Evolutionary conservation across 2,888 invertebrate species (phyloP).

Genomic region (Synergus itoensis): DNA sequence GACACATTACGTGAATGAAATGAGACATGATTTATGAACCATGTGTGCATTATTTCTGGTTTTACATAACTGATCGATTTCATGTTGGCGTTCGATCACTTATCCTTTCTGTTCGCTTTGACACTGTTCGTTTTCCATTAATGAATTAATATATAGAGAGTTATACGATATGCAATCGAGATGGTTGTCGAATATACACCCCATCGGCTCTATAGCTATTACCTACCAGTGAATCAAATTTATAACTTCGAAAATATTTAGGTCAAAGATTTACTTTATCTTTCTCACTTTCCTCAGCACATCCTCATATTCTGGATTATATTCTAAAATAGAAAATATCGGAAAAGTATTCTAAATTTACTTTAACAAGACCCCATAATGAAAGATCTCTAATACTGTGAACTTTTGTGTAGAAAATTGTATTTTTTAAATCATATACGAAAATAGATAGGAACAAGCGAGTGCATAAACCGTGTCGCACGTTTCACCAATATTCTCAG

Average conservation of each 20-base stretch:
- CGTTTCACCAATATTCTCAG: slow-evolving; percentile 45
- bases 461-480: slow-evolving; percentile 40
- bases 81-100: neutral
- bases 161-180: neutral
- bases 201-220: neutral
- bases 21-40: neutral
- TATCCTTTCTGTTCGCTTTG: slow-evolving; percentile 7
- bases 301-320: neutral
- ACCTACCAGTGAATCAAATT: neutral
- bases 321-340: neutral
- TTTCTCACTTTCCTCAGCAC: neutral
- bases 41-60: neutral
- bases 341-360: neutral
- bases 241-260: neutral
- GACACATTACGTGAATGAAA: neutral
- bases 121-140: slow-evolving; percentile 6
- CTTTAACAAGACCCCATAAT: neutral
- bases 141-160: slow-evolving; percentile 1
- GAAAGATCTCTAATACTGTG: neutral
- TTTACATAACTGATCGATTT: slow-evolving; percentile 4
- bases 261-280: neutral
- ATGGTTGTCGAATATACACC: neutral
- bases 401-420: neutral
- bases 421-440: neutral
- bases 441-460: slow-evolving; percentile 20